These are phyloP conservation scores for Chloromyia formosa DNA, from an alignment of 2,888 invertebrate species.

Conservation along the genomic window DNA sequence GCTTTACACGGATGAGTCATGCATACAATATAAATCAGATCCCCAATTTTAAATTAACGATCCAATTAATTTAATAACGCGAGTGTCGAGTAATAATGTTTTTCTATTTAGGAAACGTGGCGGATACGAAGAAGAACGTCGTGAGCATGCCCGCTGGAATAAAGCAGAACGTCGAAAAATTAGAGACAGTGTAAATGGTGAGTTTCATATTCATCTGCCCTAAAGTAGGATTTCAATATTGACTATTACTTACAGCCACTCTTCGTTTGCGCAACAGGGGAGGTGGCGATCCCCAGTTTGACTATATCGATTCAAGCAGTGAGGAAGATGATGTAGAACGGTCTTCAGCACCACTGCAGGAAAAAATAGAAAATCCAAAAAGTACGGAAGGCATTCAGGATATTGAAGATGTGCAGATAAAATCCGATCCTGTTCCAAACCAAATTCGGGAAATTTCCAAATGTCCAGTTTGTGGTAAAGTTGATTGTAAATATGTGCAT, in stretches of 20 bases:
- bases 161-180: constrained; percentile 60
- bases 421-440: neutral
- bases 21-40: too few relatives aligned
- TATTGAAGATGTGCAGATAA: constrained; percentile 4
- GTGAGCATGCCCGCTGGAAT: constrained; percentile 60
- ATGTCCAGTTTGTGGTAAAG: constrained; percentile 5
- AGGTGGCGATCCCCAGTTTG: constrained; percentile 54
- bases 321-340: constrained; percentile 56
- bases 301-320: constrained; percentile 57
- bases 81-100: too few relatives aligned
- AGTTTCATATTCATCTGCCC: neutral
- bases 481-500: constrained; percentile 20
- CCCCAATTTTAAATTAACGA: too few relatives aligned
- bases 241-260: constrained; percentile 54
- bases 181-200: constrained; percentile 61
- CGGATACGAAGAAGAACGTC: constrained; percentile 62
- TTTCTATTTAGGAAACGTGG: constrained; percentile 60
- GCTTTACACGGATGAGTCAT: too few relatives aligned
- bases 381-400: neutral
- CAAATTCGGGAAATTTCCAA: constrained; percentile 10
- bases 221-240: too few relatives aligned
- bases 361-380: too few relatives aligned
- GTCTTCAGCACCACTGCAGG: constrained; percentile 6
- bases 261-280: constrained; percentile 57
- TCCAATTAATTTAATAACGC: too few relatives aligned